A percentile compares a stretch with the other conserved stretches of the same genome.
These are phyloP conservation scores for Ceryle rudis DNA, from an alignment of 2,797 vertebrate genomes.

Conservation along the genomic window DNA sequence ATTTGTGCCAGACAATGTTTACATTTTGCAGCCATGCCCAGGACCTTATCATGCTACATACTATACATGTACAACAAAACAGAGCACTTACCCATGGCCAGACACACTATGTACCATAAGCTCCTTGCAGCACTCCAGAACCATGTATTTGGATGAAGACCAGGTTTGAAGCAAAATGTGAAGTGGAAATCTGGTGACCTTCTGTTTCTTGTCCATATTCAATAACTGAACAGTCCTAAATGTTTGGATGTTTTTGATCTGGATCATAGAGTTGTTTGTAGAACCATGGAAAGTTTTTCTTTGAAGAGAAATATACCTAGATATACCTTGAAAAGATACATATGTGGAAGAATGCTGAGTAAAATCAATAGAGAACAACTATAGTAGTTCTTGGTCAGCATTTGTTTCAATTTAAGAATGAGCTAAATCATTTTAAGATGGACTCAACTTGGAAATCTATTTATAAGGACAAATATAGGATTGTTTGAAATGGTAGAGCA, in stretches of 20 bases:
- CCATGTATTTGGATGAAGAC: not conserved
- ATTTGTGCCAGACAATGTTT: not conserved
- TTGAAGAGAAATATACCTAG: not conserved
- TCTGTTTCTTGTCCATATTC: not conserved
- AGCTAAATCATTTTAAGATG: not conserved
- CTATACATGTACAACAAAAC: not conserved
- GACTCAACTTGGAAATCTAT: not conserved
- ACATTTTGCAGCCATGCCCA: not conserved
- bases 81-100: not conserved
- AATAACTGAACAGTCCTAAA: not conserved
- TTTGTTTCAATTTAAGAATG: not conserved
- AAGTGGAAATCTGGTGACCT: not conserved
- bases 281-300: not conserved
- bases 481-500: not conserved
- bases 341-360: not conserved
- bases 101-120: rapidly evolving
- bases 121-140: not conserved
- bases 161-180: not conserved
- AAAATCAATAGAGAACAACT: not conserved
- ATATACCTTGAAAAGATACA: not conserved
- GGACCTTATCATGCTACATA: not conserved
- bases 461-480: not conserved
- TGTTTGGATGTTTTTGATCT: not conserved
- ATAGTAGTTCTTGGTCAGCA: not conserved
- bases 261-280: not conserved